Evolutionary conservation across 2,113 vertebrate genomes (phyloP), one percentile per base, ranked within the genome.

Genomic region (Cercopithecus mona): DNA sequence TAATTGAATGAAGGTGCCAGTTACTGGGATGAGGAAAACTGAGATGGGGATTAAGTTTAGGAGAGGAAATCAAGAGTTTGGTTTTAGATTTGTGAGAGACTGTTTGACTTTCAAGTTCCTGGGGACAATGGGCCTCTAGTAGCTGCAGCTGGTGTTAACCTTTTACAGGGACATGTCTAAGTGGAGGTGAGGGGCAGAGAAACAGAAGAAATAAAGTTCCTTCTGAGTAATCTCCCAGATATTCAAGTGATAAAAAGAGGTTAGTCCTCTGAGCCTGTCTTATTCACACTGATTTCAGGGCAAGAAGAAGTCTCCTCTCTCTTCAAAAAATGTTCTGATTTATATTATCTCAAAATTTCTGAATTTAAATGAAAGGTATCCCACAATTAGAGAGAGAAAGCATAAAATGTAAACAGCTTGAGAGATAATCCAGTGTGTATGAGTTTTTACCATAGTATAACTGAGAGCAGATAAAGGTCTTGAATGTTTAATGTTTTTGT

Each of bases 301-400:
- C 27, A 95, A 89, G 38, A 93, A 22, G 8, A 43, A 79, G 45
- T 59, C 8, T 78, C 75, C 52, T 97, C 17, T 86, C 59, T 87
- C 7, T 64, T 55, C 25, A 64, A 81, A 68, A 61, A 50, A 88
- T 2, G 50, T 83, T n/a, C 52, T 22, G 27, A 50, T 76, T 91
- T 50, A 8, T 61, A n/a, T n/a, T 90, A 16, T 55, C 11, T 55
- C 78, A 80, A 55, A 55, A 80, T 55, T 55, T 55, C 50, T 35
- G 35, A 95, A 59, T 78, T 97, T 52, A n/a, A 80, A 64, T 88
- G 30, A 89, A 75, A 88, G 76, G 90, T 55, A 48, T 88, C 48
- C 16, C 30, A 81, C 38, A 92, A 35, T 57, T 80, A 89, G 55
- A 87, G 27, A 89, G 48, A 87, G 35, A 57, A 75, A 72, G 52